phyloP scores from a whole-genome alignment of 2,113 vertebrate species.

The Apodemus sylvaticus region DNA sequence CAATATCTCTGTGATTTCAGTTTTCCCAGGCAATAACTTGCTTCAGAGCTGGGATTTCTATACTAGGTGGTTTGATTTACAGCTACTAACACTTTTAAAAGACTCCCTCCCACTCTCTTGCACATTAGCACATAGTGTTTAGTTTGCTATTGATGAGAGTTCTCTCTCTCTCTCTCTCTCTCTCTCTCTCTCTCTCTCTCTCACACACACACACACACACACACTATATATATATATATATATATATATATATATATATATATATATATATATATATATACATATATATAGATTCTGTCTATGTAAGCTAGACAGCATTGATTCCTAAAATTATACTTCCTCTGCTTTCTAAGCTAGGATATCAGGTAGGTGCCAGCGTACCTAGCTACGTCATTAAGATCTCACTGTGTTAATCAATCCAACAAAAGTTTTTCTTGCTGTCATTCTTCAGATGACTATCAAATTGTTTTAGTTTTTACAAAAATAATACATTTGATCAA shows the following conservation, averaged over 20 bases:
- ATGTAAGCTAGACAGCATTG: neutral
- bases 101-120: neutral
- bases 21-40: neutral
- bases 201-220: no score
- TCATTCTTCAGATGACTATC: neutral
- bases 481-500: conserved; percentile 15
- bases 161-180: no score
- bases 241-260: no score
- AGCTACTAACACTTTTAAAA: conserved; percentile 17
- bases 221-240: no score
- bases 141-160: neutral
- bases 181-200: no score
- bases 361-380: fast-evolving
- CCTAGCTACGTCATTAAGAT: neutral
- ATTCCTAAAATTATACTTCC: neutral
- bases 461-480: neutral
- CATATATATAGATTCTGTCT: neutral
- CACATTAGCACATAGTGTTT: neutral
- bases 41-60: neutral
- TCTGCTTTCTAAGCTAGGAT: neutral
- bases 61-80: neutral
- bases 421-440: conserved; percentile 27
- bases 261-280: no score
- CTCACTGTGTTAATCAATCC: neutral
- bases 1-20: conserved; percentile 12